Conservation (phyloP, 1,140 invertebrate genomes). For the Bombus haemorrhoidalis region DNA sequence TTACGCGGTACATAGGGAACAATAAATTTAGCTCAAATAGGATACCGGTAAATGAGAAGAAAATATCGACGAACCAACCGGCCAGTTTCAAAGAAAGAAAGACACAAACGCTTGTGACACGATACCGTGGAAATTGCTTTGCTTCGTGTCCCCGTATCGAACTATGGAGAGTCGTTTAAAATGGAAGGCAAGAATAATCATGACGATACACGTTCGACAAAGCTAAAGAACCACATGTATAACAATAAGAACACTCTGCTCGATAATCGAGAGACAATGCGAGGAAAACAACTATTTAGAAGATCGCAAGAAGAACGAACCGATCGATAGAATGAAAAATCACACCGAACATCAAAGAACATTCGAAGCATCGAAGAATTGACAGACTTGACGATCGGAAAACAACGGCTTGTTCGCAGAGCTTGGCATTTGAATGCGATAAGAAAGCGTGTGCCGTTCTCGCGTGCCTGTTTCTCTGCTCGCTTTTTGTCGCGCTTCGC, state of each 20-base stretch:
- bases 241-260: too few relatives aligned
- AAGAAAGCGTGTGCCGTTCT: background rate
- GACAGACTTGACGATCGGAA: conserved; percentile 33
- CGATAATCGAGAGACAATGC: background rate
- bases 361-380: conserved; percentile 53
- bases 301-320: background rate
- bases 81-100: background rate
- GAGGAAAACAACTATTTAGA: conserved; percentile 8
- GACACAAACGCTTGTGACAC: background rate
- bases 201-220: background rate
- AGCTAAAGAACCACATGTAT: too few relatives aligned
- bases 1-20: conserved; percentile 45
- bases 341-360: conserved; percentile 37
- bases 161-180: background rate
- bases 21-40: conserved; percentile 44
- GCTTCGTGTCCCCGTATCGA: background rate
- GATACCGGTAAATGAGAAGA: conserved; percentile 1
- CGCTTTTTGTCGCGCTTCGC: background rate
- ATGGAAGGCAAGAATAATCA: background rate
- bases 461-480: background rate
- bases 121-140: background rate
- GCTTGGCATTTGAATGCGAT: background rate
- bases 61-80: background rate
- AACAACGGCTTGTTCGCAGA: background rate
- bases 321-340: conserved; percentile 6